Percentiles rank a stretch among this genome's conserved stretches.
Evolutionary conservation across 1,140 invertebrate genomes (phyloP).

Genomic region (Drosophila funebris): DNA sequence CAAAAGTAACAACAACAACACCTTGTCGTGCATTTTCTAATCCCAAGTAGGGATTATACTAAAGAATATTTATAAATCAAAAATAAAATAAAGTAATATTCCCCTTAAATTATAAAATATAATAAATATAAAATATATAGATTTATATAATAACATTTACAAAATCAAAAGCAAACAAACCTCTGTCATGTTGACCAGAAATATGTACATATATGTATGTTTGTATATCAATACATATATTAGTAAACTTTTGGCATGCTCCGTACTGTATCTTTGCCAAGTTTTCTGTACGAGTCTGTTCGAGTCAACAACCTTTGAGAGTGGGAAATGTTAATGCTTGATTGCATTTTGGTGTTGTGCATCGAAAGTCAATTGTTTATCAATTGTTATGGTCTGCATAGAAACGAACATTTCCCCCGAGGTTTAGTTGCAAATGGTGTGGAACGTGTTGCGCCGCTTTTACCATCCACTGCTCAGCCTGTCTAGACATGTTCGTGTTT

Average conservation of each 20-base stretch:
- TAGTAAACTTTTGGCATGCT: conserved; percentile 38
- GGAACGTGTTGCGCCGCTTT: conserved; percentile 51
- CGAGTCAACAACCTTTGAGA: conserved; percentile 15
- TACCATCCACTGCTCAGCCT: conserved; percentile 53
- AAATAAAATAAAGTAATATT: neutral
- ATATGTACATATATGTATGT: too few relatives aligned
- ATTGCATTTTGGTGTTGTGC: conserved; percentile 65
- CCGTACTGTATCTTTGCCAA: conserved; percentile 45
- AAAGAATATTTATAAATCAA: too few relatives aligned
- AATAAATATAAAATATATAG: too few relatives aligned
- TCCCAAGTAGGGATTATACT: too few relatives aligned
- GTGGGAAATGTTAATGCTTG: conserved; percentile 57
- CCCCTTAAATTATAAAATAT: conserved; percentile 11
- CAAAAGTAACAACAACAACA: conserved; percentile 26
- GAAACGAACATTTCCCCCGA: conserved; percentile 38
- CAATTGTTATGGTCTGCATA: conserved; percentile 62
- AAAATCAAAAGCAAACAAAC: conserved; percentile 31
- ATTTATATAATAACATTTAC: conserved; percentile 36
- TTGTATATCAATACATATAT: too few relatives aligned
- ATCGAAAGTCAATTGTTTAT: conserved; percentile 77
- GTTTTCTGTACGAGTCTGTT: conserved; percentile 26
- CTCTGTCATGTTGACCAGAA: conserved; percentile 45
- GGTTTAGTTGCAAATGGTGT: conserved; percentile 22
- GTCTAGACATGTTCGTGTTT: conserved; percentile 45
- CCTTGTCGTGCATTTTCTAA: neutral